Conservation (phyloP, 2,888 invertebrate genomes). For the Cephus sareptanus region DNA sequence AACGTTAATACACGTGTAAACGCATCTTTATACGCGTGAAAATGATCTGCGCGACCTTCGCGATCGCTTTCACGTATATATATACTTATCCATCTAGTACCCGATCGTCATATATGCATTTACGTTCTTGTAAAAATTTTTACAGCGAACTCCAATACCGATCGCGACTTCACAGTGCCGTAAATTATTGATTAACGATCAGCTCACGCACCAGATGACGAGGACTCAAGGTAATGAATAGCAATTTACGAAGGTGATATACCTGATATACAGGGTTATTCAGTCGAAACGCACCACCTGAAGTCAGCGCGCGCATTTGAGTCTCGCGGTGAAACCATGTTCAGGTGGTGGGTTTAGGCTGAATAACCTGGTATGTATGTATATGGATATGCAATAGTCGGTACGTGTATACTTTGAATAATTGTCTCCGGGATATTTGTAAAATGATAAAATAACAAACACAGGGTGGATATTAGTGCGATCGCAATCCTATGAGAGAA, state of each 20-base stretch:
- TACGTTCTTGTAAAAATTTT: constrained; percentile 12
- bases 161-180: constrained; percentile 22
- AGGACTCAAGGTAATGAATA: constrained; percentile 39
- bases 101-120: neutral
- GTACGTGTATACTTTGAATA: too few relatives aligned
- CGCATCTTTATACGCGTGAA: neutral
- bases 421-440: too few relatives aligned
- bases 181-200: constrained; percentile 42
- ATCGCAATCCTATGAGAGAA: too few relatives aligned
- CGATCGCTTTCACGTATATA: neutral
- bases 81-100: neutral
- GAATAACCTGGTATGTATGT: too few relatives aligned
- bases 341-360: too few relatives aligned
- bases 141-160: constrained; percentile 22
- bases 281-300: too few relatives aligned
- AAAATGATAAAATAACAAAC: too few relatives aligned
- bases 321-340: too few relatives aligned
- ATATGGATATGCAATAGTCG: too few relatives aligned
- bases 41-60: neutral
- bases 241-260: constrained; percentile 29
- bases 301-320: too few relatives aligned
- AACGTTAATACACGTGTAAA: neutral
- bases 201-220: constrained; percentile 27
- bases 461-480: too few relatives aligned
- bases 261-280: neutral